A percentile compares a stretch with the other conserved stretches of the same genome.
These are phyloP conservation scores for Doryteuthis pealeii DNA, from an alignment of 1,140 invertebrate species.

Conservation along the genomic window DNA sequence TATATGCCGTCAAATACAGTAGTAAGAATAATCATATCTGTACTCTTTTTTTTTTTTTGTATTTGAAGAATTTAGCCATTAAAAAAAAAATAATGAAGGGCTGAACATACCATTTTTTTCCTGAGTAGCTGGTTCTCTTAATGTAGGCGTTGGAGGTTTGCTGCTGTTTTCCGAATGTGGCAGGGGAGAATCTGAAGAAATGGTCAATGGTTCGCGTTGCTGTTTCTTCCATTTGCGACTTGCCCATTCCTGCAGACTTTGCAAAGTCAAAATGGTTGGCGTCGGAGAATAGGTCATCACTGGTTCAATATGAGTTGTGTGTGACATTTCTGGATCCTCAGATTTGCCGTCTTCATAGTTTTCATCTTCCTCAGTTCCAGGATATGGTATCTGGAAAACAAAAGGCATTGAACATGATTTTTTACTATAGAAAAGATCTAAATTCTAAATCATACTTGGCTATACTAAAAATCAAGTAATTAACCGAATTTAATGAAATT, in stretches of 20 bases:
- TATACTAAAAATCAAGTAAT: too few species aligned
- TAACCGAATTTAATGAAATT: too few species aligned
- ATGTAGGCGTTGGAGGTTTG: not conserved
- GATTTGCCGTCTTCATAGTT: constrained; percentile 6
- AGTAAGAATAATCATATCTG: too few species aligned
- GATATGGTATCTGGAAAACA: not conserved
- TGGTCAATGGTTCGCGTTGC: constrained; percentile 37
- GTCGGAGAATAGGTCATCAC: constrained; percentile 53
- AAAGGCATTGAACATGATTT: too few species aligned
- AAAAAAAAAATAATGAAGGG: too few species aligned
- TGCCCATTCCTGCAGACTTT: constrained; percentile 58
- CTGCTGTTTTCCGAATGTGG: not conserved
- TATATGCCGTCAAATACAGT: too few species aligned
- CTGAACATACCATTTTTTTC: not conserved
- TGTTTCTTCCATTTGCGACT: constrained; percentile 57
- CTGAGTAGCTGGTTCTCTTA: not conserved
- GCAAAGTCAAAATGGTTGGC: constrained; percentile 59
- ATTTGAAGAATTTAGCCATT: too few species aligned
- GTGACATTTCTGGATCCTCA: not conserved
- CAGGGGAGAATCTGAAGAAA: not conserved
- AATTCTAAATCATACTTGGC: too few species aligned
- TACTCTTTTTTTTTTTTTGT: too few species aligned
- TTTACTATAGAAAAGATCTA: too few species aligned
- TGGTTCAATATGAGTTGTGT: constrained; percentile 29
- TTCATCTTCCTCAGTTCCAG: constrained; percentile 7